Evolutionary conservation across 2,113 vertebrate species (phyloP).

Genomic region (Pseudorasbora parva): DNA sequence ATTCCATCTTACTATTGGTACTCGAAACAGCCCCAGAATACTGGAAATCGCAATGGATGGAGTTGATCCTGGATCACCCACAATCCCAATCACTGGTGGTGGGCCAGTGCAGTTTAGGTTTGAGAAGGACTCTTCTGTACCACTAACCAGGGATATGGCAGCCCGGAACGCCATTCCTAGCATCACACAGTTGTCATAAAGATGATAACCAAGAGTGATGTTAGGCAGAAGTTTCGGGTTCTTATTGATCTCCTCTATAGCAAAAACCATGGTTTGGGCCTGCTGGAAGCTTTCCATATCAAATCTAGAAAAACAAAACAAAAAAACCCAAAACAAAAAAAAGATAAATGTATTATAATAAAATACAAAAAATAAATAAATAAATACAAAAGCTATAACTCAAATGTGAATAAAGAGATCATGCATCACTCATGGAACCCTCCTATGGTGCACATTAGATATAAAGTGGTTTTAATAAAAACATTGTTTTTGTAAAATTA

Average conservation of each 20-base stretch:
- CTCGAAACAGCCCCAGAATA: slow-evolving; percentile 59
- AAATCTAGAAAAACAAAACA: neutral
- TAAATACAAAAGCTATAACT: neutral
- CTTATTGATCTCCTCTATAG: slow-evolving; percentile 64
- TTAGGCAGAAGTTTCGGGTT: slow-evolving; percentile 56
- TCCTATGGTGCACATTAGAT: neutral
- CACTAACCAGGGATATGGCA: slow-evolving; percentile 55
- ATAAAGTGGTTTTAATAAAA: too few species aligned
- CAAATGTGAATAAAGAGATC: neutral
- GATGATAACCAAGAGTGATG: slow-evolving; percentile 58
- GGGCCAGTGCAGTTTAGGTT: slow-evolving; percentile 16
- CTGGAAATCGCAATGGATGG: slow-evolving; percentile 64
- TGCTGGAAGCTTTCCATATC: slow-evolving; percentile 46
- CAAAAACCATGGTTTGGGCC: slow-evolving; percentile 62
- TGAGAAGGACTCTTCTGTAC: neutral
- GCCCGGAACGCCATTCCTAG: slow-evolving; percentile 60
- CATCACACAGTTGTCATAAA: slow-evolving; percentile 50
- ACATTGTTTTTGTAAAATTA: too few species aligned
- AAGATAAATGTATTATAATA: neutral
- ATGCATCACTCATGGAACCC: neutral
- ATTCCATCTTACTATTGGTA: slow-evolving; percentile 62
- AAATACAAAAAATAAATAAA: neutral
- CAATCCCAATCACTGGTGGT: slow-evolving; percentile 27
- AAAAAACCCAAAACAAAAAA: too few species aligned
- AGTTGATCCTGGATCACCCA: slow-evolving; percentile 66